Percentiles rank a stretch among this genome's conserved stretches.
Evolutionary conservation across 1,140 invertebrate genomes (phyloP).

Genomic region (Eriosoma lanigerum): DNA sequence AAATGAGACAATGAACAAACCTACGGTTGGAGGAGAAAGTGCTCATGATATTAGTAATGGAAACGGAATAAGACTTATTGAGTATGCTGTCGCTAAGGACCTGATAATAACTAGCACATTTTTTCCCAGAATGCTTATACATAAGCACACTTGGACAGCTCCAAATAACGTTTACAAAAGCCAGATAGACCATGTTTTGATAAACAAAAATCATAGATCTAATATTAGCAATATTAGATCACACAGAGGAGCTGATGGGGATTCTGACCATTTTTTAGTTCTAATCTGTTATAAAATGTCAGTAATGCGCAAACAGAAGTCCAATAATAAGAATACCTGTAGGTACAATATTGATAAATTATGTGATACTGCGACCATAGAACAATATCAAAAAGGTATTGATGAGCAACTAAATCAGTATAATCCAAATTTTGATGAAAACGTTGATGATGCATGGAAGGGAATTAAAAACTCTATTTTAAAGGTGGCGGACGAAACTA

Average conservation of each 20-base stretch:
- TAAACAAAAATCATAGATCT: conserved; percentile 35
- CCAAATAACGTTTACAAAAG: conserved; percentile 52
- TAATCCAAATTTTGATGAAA: too few relatives aligned
- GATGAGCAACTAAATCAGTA: too few relatives aligned
- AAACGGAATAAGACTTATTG: not conserved
- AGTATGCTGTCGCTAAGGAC: conserved; percentile 38
- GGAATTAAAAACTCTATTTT: too few relatives aligned
- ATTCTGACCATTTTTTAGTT: conserved; percentile 53
- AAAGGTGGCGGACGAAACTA: too few relatives aligned
- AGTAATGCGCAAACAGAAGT: too few relatives aligned
- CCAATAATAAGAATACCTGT: too few relatives aligned
- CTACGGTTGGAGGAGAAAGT: not conserved
- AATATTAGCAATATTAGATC: conserved; percentile 47
- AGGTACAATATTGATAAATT: too few relatives aligned
- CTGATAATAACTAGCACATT: conserved; percentile 53
- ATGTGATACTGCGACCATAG: too few relatives aligned
- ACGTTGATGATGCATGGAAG: too few relatives aligned
- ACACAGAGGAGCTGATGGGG: conserved; percentile 52
- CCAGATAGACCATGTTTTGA: conserved; percentile 54
- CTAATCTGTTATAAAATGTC: too few relatives aligned
- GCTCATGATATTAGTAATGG: not conserved
- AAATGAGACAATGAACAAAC: not conserved
- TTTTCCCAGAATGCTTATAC: conserved; percentile 54
- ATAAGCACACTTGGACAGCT: conserved; percentile 54
- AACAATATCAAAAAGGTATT: too few relatives aligned